phyloP scores from a whole-genome alignment of 2,888 invertebrate genomes.

The Gibbula magus region DNA sequence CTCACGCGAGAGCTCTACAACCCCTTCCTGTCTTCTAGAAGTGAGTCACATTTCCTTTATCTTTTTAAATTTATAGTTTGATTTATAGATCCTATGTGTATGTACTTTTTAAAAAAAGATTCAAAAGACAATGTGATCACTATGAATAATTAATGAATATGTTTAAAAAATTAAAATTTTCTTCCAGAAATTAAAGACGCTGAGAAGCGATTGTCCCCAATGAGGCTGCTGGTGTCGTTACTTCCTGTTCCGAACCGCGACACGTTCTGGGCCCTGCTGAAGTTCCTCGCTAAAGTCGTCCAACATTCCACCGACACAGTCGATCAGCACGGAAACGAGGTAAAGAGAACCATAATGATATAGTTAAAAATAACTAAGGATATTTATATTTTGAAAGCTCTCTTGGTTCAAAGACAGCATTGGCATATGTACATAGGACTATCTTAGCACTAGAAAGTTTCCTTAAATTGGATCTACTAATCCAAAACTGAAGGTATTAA shows the following conservation, averaged over 20 bases:
- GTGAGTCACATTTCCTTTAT: slow-evolving; percentile 79
- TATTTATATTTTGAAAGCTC: too few species aligned
- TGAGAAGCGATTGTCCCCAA: slow-evolving; percentile 83
- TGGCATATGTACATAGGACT: too few species aligned
- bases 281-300: slow-evolving; percentile 87
- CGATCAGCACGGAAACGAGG: slow-evolving; percentile 75
- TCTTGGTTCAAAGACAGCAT: too few species aligned
- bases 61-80: neutral
- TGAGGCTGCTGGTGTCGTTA: slow-evolving; percentile 88
- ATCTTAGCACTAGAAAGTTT: too few species aligned
- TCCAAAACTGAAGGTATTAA: too few species aligned
- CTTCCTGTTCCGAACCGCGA: slow-evolving; percentile 91
- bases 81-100: too few species aligned
- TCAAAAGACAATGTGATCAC: neutral
- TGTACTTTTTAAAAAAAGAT: too few species aligned
- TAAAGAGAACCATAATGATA: slow-evolving; percentile 42
- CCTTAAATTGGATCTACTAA: too few species aligned
- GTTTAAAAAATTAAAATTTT: neutral
- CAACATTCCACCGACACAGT: slow-evolving; percentile 83
- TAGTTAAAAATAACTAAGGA: too few species aligned
- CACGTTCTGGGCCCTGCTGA: slow-evolving; percentile 88
- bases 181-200: slow-evolving; percentile 47
- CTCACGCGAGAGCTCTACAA: slow-evolving; percentile 91
- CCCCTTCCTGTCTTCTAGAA: slow-evolving; percentile 92
- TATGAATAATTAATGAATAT: too few species aligned